Evolutionary conservation across 2,113 vertebrate genomes (phyloP), one percentile per base, ranked within the genome.

Genomic region (Hyperopisus bebe): DNA sequence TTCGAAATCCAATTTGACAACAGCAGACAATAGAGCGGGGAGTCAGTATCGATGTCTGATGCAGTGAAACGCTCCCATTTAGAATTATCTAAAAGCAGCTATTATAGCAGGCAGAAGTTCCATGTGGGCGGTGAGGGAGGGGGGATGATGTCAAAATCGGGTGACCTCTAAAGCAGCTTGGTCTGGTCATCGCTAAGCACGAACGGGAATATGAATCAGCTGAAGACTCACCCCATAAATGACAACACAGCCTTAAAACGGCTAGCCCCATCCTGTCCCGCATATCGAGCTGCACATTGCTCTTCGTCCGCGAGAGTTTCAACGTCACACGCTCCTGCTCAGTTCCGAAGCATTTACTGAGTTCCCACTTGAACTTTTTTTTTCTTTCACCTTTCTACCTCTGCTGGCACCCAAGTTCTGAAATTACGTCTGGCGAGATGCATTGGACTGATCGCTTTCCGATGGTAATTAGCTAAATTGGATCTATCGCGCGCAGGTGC

Each of bases 1-100:
- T 93, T 93, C 91, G 53, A 93, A 93, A 94, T 94, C 93, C 92
- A 93, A 93, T 94, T 94, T 94, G 92, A 93, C 91, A 93, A 93
- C 86, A 86, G 82, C 55, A 89, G 91, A 88, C 91, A 93, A 93
- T 89, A 85, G 90, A 92, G 82, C 15, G 62, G 92, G 92, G 35
- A 88, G 87, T 90, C 90, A 90, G 91, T 92, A 91, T 94, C 90
- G 91, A 91, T 77, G 39, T 92, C 93, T 90, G 84, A 87, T 90
- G 90, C 70, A 13, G 90, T 88, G 50, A 91, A 58, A 66, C 90
- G 91, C 88, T 93, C 90, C 66, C 92, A 93, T 93, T 91, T 80
- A 89, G 91, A 91, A 92, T 94, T 89, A 93, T 93, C 91, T 92
- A 90, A 90, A 90, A 92, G 89, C 92, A 91, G 90, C 92, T 93